These are phyloP conservation scores for Nasalis larvatus DNA, from an alignment of 2,113 vertebrate genomes.

Conservation along the genomic window DNA sequence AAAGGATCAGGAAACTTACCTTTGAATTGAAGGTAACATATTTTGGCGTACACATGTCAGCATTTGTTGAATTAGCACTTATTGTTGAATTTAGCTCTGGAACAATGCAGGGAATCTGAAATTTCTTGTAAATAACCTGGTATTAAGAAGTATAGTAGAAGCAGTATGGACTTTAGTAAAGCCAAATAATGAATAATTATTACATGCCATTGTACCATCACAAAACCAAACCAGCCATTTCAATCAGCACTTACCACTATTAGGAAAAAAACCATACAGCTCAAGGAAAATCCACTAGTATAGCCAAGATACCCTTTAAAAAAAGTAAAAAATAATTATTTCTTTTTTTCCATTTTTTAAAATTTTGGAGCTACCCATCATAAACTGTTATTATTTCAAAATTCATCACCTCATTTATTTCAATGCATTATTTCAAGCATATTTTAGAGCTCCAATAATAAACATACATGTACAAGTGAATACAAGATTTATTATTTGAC, in stretches of 20 bases:
- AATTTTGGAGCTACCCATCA: neutral
- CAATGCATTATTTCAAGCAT: neutral
- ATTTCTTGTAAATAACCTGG: conserved; percentile 90
- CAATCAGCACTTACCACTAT: conserved; percentile 90
- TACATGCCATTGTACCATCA: neutral
- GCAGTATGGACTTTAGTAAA: conserved; percentile 27
- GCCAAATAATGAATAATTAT: neutral
- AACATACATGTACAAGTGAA: neutral
- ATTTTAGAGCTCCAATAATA: neutral
- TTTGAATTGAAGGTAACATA: conserved; percentile 89
- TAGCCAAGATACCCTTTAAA: conserved; percentile 89
- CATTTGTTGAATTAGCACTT: conserved; percentile 77
- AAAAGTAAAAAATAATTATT: conserved; percentile 20
- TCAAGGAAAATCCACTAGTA: conserved; percentile 89
- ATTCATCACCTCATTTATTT: neutral
- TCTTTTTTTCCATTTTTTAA: too few species aligned
- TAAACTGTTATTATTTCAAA: neutral
- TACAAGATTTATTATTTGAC: neutral
- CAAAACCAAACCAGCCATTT: conserved; percentile 39
- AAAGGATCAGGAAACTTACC: conserved; percentile 79
- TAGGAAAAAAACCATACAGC: conserved; percentile 95
- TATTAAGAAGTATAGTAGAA: conserved; percentile 54
- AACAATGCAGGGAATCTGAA: conserved; percentile 80
- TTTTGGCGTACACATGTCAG: conserved; percentile 83
- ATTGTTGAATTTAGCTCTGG: conserved; percentile 77